Base-by-base conservation (phyloP, 1,140 invertebrate species). In the Limonius californicus region DNA sequence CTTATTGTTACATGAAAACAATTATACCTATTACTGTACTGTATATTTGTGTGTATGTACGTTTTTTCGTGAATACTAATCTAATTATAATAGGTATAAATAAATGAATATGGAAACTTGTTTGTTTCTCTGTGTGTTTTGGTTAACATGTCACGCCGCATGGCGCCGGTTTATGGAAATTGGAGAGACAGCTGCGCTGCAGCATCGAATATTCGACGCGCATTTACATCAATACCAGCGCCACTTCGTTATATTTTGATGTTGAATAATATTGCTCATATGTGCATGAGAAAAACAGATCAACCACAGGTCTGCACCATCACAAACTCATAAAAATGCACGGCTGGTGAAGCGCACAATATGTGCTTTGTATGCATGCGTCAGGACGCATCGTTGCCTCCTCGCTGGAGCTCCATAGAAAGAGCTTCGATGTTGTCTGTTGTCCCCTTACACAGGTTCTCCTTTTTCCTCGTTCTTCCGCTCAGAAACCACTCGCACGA, bases 41-140 rank as follows among this genome's bases (percentile, higher is more conserved):
- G 74, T 72, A 74, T 74, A 74, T 74, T 67, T 76, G 73, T 74
- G 74, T 76, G 74, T 74, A 74, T 76, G 74, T 74, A 74, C 69
- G 66, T 75, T 73, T 73, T 72, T 69, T 19, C 14, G n/a, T 16
- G 16, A 50, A 50, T 50, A 50, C 45, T 50, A 50, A 50, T 50
- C 16, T 50, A 50, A 50, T 50, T 50, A 16, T 50, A 50, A 50
- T 50, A 50, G 45, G 45, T 50, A 50, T 50, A 50, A 50, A 50
- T 50, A 50, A 50, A 50, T 50, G 45, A 50, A 50, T 19, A 50
- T 50, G 45, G 45, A 50, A 50, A 50, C 45, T 19, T 18, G 20
- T 50, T 19, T 50, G 20, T 50, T 2, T 50, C 14, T 50, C 14
- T 21, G 9, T 8, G 7, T 50, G 16, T 27, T 2, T 27, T 55